A percentile compares a stretch with the other conserved stretches of the same genome.
Evolutionary conservation across 2,113 vertebrate genomes (phyloP).

Genomic region (Stegastes partitus): DNA sequence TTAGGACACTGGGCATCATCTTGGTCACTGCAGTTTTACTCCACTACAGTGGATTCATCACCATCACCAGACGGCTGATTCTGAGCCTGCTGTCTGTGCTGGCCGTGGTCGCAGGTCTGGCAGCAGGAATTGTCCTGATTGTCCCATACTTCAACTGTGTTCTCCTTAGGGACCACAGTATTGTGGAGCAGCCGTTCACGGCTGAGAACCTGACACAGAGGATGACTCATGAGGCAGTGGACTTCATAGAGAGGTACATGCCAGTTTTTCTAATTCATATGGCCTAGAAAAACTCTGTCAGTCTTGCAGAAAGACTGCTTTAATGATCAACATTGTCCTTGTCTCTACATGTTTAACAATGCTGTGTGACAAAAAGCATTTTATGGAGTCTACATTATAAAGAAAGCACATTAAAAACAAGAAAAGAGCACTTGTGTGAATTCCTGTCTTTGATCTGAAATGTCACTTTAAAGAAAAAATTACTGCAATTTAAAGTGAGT

Average conservation of each 20-base stretch:
- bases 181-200: constrained; percentile 88
- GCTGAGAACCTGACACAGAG: constrained; percentile 88
- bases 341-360: too few relatives aligned
- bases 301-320: too few relatives aligned
- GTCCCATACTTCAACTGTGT: constrained; percentile 90
- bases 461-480: too few relatives aligned
- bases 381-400: too few relatives aligned
- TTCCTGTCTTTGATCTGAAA: too few relatives aligned
- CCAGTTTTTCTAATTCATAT: neutral
- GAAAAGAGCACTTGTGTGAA: too few relatives aligned
- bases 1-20: constrained; percentile 43
- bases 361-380: too few relatives aligned
- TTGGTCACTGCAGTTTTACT: constrained; percentile 69
- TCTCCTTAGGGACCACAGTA: constrained; percentile 84
- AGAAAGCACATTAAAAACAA: too few relatives aligned
- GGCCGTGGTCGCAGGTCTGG: neutral
- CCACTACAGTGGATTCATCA: constrained; percentile 62
- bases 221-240: constrained; percentile 85
- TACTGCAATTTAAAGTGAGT: neutral
- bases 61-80: constrained; percentile 37
- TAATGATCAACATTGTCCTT: too few relatives aligned
- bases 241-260: constrained; percentile 86
- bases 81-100: constrained; percentile 52
- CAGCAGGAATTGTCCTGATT: constrained; percentile 72
- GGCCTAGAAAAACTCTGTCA: too few relatives aligned